These are phyloP conservation scores for Ridgeia piscesae DNA, from an alignment of 1,140 invertebrate genomes.

Conservation along the genomic window DNA sequence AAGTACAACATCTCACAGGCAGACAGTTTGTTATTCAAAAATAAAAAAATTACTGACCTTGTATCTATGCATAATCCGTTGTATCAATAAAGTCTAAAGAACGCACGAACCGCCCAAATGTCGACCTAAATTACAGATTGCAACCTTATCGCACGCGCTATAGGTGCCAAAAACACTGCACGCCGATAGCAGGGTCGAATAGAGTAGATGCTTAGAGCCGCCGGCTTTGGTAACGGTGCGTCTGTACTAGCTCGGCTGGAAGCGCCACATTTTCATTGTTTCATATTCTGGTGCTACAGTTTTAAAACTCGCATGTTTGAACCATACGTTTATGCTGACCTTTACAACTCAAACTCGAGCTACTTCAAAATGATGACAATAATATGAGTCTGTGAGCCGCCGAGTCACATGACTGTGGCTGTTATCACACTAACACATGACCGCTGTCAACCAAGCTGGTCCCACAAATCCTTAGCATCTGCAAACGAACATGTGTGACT, in stretches of 20 bases:
- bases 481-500: neutral
- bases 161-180: neutral
- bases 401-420: neutral
- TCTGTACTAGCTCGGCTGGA: no score
- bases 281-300: no score
- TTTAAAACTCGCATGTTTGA: neutral
- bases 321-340: neutral
- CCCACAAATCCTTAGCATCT: neutral
- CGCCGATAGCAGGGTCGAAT: neutral
- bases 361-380: neutral
- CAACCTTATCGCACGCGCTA: neutral
- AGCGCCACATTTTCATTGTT: no score
- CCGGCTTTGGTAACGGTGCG: no score
- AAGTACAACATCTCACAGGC: neutral
- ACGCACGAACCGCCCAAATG: neutral
- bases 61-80: neutral
- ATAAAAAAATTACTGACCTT: neutral
- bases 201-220: no score
- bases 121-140: neutral
- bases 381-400: neutral
- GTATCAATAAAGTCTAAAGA: neutral
- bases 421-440: neutral
- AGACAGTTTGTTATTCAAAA: no score
- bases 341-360: neutral
- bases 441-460: neutral